Evolutionary conservation across 2,113 vertebrate genomes (phyloP), one percentile per base, ranked within the genome.

Genomic region (Accipiter virgatus): DNA sequence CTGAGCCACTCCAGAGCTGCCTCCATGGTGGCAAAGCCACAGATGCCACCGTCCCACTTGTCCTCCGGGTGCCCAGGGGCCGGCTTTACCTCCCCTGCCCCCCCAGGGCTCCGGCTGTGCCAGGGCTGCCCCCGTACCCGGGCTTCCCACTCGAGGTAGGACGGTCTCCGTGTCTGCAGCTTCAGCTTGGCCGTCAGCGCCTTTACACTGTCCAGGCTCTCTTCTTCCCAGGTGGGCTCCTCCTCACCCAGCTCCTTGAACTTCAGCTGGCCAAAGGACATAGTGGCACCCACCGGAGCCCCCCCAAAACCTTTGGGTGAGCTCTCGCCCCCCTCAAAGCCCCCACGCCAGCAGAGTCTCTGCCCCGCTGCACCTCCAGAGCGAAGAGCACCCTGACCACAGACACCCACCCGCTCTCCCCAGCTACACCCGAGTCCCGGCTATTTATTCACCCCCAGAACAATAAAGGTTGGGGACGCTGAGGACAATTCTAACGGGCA

Each of bases 81-180:
- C 38, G n/a, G 16, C 95, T 91, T 43, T 11, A 90, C 98, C 29
- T 98, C 98, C 77, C 95, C 87, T 1, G 98, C 66, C 11, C 79
- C 95, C 23, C 2, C 16, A 0, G 87, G 42, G 65, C 73, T 34
- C 26, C 18, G 59, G 4, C 96, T 94, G 42, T 23, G 63, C 99
- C 99, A 99, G 55, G 98, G 97, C 59, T 97, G 98, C 31, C 98
- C 98, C 97, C 98, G 97, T 4, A 99, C 94, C 16, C 93, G 97
- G n/a, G 99, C 98, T 11, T 99, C 98, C 99, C 99, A 99, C 97
- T 99, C 99, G 89, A 99, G 96, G 62, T 99, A 99, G 2, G 99
- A 99, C 1, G 99, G 99, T 86, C 99, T 97, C 78, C 99, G 98
- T 0, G 99, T 99, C 97, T 99, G 98, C 36, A 99, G 84, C 93